Conservation (phyloP, 1,140 invertebrate genomes). For the Aphis craccivora region DNA sequence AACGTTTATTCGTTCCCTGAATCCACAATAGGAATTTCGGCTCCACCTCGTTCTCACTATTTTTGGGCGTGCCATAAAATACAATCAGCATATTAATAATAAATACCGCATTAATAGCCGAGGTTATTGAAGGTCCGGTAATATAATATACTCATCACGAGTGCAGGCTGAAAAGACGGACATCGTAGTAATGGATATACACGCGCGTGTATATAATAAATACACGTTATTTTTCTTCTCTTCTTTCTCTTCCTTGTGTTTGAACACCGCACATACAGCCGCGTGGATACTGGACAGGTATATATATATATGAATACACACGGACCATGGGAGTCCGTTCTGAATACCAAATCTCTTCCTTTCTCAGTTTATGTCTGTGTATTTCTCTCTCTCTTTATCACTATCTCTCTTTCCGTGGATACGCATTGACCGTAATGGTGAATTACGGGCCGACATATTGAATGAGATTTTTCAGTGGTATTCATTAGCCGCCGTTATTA, state of each 20-base stretch:
- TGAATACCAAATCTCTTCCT: constrained; percentile 46
- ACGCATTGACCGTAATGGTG: constrained; percentile 47
- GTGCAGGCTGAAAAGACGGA: constrained; percentile 47
- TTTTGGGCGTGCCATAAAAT: constrained; percentile 46
- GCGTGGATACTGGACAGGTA: constrained; percentile 26
- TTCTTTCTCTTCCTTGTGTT: background rate
- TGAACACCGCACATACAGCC: background rate
- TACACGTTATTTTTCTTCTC: background rate
- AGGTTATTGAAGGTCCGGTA: constrained; percentile 53
- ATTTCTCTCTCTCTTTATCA: background rate
- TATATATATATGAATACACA: background rate
- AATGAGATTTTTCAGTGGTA: constrained; percentile 42
- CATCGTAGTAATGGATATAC: constrained; percentile 46
- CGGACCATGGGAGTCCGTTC: constrained; percentile 34
- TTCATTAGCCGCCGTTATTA: constrained; percentile 49
- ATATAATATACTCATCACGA: constrained; percentile 58
- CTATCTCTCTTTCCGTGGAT: background rate
- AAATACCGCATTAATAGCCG: constrained; percentile 52
- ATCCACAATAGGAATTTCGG: constrained; percentile 53
- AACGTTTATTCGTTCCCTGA: constrained; percentile 19
- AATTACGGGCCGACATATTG: constrained; percentile 43
- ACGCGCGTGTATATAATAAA: background rate
- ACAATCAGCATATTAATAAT: constrained; percentile 58
- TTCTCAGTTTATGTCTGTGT: background rate
- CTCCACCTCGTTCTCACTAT: constrained; percentile 39